Conservation (phyloP, 2,888 invertebrate species). For the Pasiphila rectangulata region DNA sequence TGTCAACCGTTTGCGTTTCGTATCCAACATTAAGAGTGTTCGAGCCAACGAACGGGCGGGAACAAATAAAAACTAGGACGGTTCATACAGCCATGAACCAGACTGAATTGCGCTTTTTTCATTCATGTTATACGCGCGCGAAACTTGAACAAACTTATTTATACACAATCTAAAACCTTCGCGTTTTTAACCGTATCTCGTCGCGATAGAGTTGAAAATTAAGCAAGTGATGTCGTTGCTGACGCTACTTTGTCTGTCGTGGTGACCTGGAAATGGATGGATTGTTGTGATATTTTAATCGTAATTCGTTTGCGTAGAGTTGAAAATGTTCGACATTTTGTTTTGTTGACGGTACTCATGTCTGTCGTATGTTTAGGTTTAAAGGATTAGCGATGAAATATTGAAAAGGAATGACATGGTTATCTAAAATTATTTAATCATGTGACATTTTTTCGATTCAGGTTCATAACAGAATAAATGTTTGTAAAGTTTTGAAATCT, state of each 20-base stretch:
- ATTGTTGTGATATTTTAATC: not conserved
- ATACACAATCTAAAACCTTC: slow-evolving; percentile 16
- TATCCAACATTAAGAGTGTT: slow-evolving; percentile 8
- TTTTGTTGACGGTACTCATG: slow-evolving; percentile 17
- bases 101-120: slow-evolving; percentile 30
- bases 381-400: not conserved
- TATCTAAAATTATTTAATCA: no score
- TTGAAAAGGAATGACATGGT: not conserved
- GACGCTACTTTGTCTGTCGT: slow-evolving; percentile 18
- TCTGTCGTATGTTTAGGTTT: slow-evolving; percentile 7
- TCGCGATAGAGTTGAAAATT: slow-evolving; percentile 13
- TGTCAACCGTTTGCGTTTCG: slow-evolving; percentile 9
- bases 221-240: slow-evolving; percentile 3
- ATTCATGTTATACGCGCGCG: slow-evolving; percentile 34
- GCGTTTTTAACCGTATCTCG: slow-evolving; percentile 1
- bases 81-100: slow-evolving; percentile 28
- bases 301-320: slow-evolving; percentile 1
- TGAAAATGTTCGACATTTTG: not conserved
- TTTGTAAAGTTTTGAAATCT: no score
- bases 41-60: slow-evolving; percentile 15
- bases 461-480: no score
- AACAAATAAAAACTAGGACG: slow-evolving; percentile 24
- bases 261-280: slow-evolving; percentile 6
- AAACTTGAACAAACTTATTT: slow-evolving; percentile 32
- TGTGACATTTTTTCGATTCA: no score